Base-by-base conservation (phyloP, 2,113 vertebrate genomes). In the Rhinolophus sinicus region DNA sequence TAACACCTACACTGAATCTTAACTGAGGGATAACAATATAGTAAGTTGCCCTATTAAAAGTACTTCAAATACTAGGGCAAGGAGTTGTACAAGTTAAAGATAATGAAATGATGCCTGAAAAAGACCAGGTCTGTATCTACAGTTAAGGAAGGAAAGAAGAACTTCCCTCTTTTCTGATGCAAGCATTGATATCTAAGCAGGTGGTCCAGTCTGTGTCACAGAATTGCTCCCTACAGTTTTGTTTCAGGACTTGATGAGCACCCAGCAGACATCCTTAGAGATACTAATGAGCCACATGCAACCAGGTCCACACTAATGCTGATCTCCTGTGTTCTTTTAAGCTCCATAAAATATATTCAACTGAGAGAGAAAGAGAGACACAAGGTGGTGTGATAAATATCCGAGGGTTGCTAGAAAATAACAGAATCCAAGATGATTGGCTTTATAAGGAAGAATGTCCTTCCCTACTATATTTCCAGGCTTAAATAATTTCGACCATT, bases 1-100 rank as follows among this genome's bases (percentile, higher is more conserved):
- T 89, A 95, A 96, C 97, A 97, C 97, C 97, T 97, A 97, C 97
- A 62, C 91, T 82, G 85, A 84, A 83, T 94, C 73, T 93, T 96
- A 97, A 76, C 93, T 47, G 69, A 80, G 40, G 64, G 73, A 89
- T 96, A 93, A 97, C 97, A 93, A 97, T 75, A 97, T 11, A 97
- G 91, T 96, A 90, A 90, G 54, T 80, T 72, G 78, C 89, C 60
- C 83, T 38, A 84, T 47, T 58, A 95, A 93, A 96, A 86, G 26
- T 88, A 86, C 70, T 94, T 97, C 44, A 89, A 64, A 96, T 93
- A 95, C 56, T 54, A 95, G 50, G 90, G 47, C 52, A 83, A 95
- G 78, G 56, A 86, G 30, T 56, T 95, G 88, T 93, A 82, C 38
- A 47, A 65, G 50, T 95, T 89, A 92, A 93, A 93, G 83, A 87